Evolutionary conservation across 2,888 invertebrate genomes (phyloP).

Genomic region (Thalpophila matura): DNA sequence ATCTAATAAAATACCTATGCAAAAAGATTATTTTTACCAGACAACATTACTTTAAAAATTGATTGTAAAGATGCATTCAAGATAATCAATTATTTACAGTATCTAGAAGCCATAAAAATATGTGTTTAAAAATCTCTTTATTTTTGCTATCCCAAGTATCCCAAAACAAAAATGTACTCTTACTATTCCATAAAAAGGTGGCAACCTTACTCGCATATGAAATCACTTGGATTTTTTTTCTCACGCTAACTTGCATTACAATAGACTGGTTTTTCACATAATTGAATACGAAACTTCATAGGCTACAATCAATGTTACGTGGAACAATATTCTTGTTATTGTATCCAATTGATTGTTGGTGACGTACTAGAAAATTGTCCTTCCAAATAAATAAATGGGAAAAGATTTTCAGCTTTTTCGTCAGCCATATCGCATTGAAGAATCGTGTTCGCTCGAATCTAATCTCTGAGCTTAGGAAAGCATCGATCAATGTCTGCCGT

Average conservation of each 20-base stretch:
- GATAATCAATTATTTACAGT: no score
- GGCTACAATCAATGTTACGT: background rate
- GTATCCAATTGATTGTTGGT: background rate
- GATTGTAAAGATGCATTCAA: no score
- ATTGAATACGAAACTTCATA: background rate
- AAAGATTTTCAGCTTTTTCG: conserved; percentile 37
- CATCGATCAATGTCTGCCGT: conserved; percentile 82
- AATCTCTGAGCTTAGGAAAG: conserved; percentile 62
- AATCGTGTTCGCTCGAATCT: conserved; percentile 63
- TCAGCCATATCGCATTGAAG: conserved; percentile 60
- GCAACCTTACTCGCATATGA: background rate
- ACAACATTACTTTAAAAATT: no score
- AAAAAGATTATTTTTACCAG: no score
- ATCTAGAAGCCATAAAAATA: no score
- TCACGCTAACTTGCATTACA: conserved; percentile 17
- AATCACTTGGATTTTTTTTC: conserved; percentile 7
- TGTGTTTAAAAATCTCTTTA: no score
- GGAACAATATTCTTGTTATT: background rate
- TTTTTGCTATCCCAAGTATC: no score
- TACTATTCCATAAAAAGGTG: no score
- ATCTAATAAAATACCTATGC: no score
- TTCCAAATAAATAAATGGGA: conserved; percentile 31
- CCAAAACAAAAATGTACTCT: no score
- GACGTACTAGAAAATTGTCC: background rate
- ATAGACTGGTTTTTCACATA: conserved; percentile 13